Evolutionary conservation across 2,797 vertebrate species (phyloP), one percentile per base, ranked within the genome.

Genomic region (Aplochiton taeniatus): DNA sequence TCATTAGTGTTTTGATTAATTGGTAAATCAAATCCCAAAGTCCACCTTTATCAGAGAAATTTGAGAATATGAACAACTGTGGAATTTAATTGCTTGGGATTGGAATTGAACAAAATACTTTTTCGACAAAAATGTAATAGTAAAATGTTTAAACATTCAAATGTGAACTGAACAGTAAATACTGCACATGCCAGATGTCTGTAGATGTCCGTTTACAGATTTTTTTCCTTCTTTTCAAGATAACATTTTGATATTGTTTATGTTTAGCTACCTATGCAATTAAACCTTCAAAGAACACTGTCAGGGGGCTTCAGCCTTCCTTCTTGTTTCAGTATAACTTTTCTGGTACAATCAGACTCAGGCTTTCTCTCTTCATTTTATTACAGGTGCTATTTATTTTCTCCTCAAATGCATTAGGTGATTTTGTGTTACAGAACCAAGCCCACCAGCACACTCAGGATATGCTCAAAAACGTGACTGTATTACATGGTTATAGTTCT

Each of bases 231-330:
- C 44, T 68, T 51, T 44, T 54, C 9, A 63, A 58, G 87, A 89
- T 87, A 89, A 88, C 76, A 41, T 91, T 91, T 90, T 91, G 90
- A 92, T 90, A 84, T 87, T 62, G 65, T 63, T 50, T 41, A 16
- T 47, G 70, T 70, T 73, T 86, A 88, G 90, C 88, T 89, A 94
- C 93, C 94, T 95, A 96, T 98, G 95, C 95, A 96, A 95, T 90
- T 75, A 69, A 63, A 68, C 73, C 71, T 64, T 80, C 46, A 79
- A 66, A 87, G 78, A 85, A 83, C 83, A 88, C 90, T 1, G 18
- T 93, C 91, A 91, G 90, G 91, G 93, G 88, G 91, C 85, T 14
- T 11, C 12, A 13, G 1, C 31, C 47, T 49, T 4, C n/a, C 90
- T 66, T 50, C 51, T 63, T 53, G 43, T 16, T 12, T 42, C 51